Percentiles rank a stretch among this genome's conserved stretches.
These are phyloP conservation scores for Hymenochirus boettgeri DNA, from an alignment of 2,113 vertebrate species.

Conservation along the genomic window DNA sequence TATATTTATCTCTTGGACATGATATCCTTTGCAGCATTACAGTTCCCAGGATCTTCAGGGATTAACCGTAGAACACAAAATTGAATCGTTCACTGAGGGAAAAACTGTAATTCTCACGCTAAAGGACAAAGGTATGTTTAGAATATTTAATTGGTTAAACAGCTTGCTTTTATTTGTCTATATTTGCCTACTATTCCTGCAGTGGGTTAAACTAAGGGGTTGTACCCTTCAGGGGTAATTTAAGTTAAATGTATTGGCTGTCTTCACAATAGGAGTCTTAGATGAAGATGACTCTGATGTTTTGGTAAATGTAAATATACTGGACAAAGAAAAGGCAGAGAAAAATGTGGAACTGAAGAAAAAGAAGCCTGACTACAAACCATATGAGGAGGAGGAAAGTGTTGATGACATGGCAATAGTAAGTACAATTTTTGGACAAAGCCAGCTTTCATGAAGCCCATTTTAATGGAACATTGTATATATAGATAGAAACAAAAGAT, in stretches of 20 bases:
- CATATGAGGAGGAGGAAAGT: constrained; percentile 78
- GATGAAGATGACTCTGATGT: constrained; percentile 75
- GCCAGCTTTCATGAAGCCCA: too few species aligned
- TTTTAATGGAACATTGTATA: too few species aligned
- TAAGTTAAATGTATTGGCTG: too few species aligned
- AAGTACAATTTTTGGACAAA: constrained; percentile 31
- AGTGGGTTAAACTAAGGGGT: too few species aligned
- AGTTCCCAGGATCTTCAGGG: constrained; percentile 76
- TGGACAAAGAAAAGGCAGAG: constrained; percentile 80
- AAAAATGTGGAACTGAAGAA: constrained; percentile 85
- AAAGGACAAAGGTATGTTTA: constrained; percentile 78
- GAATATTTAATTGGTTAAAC: neutral
- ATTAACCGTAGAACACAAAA: constrained; percentile 84
- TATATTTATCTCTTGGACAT: neutral
- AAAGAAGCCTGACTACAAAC: constrained; percentile 82
- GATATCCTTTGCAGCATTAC: constrained; percentile 59
- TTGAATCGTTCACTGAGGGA: constrained; percentile 79
- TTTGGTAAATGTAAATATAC: constrained; percentile 77
- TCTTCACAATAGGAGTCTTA: constrained; percentile 60
- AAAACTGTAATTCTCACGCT: constrained; percentile 79
- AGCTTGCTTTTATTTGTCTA: neutral
- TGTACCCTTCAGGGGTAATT: rapidly evolving
- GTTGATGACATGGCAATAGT: constrained; percentile 76
- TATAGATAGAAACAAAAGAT: too few species aligned
- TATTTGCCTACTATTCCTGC: neutral